Evolutionary conservation across 1,140 invertebrate species (phyloP).

Genomic region (Bombus terrestris): DNA sequence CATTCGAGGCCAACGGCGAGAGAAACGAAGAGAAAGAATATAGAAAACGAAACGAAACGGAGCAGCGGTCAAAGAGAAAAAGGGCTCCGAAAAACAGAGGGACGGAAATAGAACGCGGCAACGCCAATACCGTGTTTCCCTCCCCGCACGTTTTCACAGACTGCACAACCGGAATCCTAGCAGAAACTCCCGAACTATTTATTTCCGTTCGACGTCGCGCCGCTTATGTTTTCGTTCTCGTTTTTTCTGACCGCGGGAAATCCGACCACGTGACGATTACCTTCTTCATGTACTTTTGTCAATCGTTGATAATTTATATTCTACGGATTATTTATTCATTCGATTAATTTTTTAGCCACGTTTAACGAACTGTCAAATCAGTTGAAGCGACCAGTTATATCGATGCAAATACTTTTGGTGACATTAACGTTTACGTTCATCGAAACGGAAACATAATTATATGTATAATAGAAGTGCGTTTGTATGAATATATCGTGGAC

Average conservation of each 20-base stretch:
- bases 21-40: slow-evolving; percentile 24
- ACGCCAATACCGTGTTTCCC: slow-evolving; percentile 48
- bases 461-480: no score
- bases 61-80: slow-evolving; percentile 49
- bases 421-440: no score
- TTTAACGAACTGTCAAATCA: not conserved
- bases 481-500: no score
- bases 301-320: not conserved
- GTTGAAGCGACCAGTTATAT: no score
- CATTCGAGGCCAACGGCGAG: slow-evolving; percentile 49
- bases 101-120: slow-evolving; percentile 58
- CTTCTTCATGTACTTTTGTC: no score
- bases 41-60: slow-evolving; percentile 43
- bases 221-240: slow-evolving; percentile 1
- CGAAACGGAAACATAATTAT: no score
- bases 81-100: slow-evolving; percentile 48
- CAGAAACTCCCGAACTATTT: slow-evolving; percentile 38
- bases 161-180: slow-evolving; percentile 35
- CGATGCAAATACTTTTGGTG: no score
- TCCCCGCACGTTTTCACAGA: not conserved
- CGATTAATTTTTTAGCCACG: not conserved
- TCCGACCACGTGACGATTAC: no score
- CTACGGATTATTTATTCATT: not conserved
- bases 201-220: slow-evolving; percentile 25
- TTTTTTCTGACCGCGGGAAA: not conserved